phyloP scores from a whole-genome alignment of 2,113 vertebrate species.

The Maccullochella peelii region DNA sequence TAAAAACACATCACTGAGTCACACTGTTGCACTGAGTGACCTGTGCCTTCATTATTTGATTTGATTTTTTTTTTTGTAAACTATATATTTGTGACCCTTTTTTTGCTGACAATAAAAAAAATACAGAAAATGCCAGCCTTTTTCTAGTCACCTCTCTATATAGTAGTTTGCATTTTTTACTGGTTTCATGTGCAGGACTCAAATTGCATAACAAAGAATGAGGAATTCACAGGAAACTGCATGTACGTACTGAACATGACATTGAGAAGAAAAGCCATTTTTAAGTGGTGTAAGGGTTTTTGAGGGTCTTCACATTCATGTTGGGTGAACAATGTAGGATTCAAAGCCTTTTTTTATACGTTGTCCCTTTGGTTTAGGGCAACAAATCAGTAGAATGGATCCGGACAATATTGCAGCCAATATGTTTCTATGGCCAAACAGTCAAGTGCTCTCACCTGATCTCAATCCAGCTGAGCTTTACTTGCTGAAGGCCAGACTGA shows the following conservation, averaged over 20 bases:
- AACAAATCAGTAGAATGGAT: neutral
- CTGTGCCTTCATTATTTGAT: neutral
- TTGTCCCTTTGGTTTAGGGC: neutral
- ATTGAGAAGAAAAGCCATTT: neutral
- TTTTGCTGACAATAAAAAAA: too few relatives aligned
- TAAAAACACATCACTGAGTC: neutral
- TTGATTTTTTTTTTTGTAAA: neutral
- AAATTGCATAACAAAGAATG: neutral
- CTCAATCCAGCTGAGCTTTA: neutral
- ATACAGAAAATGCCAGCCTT: too few relatives aligned
- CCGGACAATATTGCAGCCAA: neutral
- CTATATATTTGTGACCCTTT: neutral
- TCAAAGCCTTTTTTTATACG: neutral
- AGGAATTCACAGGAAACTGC: neutral
- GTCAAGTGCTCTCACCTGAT: too few relatives aligned
- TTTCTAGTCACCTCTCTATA: too few relatives aligned
- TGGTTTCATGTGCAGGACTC: neutral
- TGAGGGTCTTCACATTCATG: neutral
- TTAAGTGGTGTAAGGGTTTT: neutral
- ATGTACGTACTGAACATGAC: too few relatives aligned
- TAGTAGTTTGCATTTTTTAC: neutral
- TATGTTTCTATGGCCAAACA: neutral
- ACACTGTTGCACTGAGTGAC: neutral
- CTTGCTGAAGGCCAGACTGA: neutral
- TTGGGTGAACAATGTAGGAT: neutral